Conservation (phyloP, 2,113 vertebrate species). For the Trogon surrucura region DNA sequence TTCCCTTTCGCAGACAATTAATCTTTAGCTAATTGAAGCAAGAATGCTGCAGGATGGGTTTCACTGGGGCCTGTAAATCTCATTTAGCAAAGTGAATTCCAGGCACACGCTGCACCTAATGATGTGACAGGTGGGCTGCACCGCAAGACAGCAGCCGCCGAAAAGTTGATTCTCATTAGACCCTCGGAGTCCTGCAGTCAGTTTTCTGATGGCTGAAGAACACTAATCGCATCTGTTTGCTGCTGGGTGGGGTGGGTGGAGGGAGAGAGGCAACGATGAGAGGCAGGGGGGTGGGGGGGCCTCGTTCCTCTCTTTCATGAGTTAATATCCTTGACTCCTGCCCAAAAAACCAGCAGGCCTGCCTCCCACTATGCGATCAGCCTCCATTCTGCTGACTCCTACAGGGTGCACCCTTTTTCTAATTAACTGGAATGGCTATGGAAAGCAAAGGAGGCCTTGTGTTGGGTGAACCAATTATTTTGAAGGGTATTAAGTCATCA, state of each 20-base stretch:
- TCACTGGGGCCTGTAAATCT: constrained; percentile 83
- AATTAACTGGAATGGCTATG: constrained; percentile 83
- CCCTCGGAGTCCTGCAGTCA: constrained; percentile 85
- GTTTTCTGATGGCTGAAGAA: constrained; percentile 83
- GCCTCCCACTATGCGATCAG: constrained; percentile 80
- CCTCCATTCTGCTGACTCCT: constrained; percentile 82
- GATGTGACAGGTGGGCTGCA: constrained; percentile 89
- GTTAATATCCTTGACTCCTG: constrained; percentile 85
- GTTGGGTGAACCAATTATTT: constrained; percentile 96
- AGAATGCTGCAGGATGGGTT: constrained; percentile 75
- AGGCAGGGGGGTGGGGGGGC: not conserved
- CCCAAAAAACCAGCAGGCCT: constrained; percentile 84
- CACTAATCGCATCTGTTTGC: constrained; percentile 88
- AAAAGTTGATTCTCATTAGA: constrained; percentile 93
- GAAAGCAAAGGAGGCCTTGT: constrained; percentile 87
- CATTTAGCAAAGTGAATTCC: constrained; percentile 87
- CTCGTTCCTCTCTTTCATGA: constrained; percentile 74
- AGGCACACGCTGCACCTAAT: constrained; percentile 86
- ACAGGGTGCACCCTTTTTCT: constrained; percentile 83
- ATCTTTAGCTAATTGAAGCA: constrained; percentile 83
- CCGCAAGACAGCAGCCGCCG: constrained; percentile 84
- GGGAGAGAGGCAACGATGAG: constrained; percentile 1
- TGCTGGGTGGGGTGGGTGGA: constrained; percentile 58
- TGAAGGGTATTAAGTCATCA: constrained; percentile 99
- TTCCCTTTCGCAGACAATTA: constrained; percentile 83